Base-by-base conservation (phyloP, 2,797 vertebrate genomes). In the Leptatherina wallacei region DNA sequence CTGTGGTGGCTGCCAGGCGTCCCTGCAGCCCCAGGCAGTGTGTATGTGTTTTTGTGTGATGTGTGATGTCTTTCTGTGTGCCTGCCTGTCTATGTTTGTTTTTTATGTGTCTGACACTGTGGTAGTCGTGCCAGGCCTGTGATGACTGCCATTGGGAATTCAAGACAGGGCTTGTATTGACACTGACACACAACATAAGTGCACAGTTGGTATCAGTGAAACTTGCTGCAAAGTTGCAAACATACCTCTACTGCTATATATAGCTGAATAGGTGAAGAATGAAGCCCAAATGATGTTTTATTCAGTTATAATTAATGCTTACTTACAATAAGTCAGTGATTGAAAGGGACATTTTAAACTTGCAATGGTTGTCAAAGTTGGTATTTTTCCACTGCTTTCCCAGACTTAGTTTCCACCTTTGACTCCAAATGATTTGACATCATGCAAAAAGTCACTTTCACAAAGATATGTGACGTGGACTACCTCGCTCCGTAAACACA, bases 1-100 rank as follows among this genome's bases (percentile, higher is more conserved):
- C 72, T 57, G 69, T 73, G 68, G 36, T 69, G 62, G 73, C 81
- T 90, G 88, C 87, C 84, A 87, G 88, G 89, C 84, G 88, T 86
- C 77, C 66, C 77, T 77, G 42, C 63, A 71, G 81, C 89, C 88
- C 84, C 78, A 49, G 86, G 88, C 89, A 60, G 22, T 79, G 58
- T 82, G 75, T 76, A 33, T 76, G 1, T 74, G 56, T 73, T 2
- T 32, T 3, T 59, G 51, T 75, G 51, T 59, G 58, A 69, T 67
- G 55, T 72, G 70, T 62, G 42, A 2, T 81, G 47, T 74, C 54
- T 78, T n/a, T 84, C 35, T 80, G 51, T 77, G 73, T 84, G 74
- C 86, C 61, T 87, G 66, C 44, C 75, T 75, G 72, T 85, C 78
- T 80, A 1, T 82, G 78, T 85, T 81, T 88, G 51, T 79, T 81